phyloP scores from a whole-genome alignment of 2,113 vertebrate genomes.

The Thalassoma bifasciatum region DNA sequence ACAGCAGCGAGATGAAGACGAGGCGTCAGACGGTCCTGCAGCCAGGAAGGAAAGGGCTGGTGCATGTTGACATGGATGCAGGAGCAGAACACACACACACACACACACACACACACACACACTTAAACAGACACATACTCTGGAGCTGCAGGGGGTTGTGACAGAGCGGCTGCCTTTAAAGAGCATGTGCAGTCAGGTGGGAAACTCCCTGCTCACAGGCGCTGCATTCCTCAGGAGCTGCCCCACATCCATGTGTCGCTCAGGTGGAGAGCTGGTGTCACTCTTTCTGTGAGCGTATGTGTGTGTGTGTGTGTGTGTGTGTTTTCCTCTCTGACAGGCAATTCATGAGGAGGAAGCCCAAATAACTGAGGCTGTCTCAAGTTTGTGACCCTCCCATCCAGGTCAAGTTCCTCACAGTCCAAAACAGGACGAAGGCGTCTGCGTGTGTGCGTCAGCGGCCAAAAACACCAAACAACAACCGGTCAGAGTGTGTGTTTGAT shows the following conservation, averaged over 20 bases:
- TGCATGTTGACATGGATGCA: constrained; percentile 59
- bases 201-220: constrained; percentile 61
- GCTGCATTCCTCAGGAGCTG: constrained; percentile 54
- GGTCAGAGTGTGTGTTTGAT: constrained; percentile 27
- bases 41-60: constrained; percentile 64
- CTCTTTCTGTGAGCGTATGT: constrained; percentile 15
- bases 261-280: background rate
- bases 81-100: constrained; percentile 24
- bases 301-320: constrained; percentile 21
- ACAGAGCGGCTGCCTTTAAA: constrained; percentile 49
- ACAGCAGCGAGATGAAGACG: constrained; percentile 21
- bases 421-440: constrained; percentile 20
- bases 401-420: background rate
- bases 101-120: constrained; percentile 16
- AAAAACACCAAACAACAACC: constrained; percentile 26
- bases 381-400: constrained; percentile 19
- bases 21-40: constrained; percentile 48
- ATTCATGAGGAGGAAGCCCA: constrained; percentile 58
- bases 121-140: constrained; percentile 25
- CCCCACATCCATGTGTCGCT: constrained; percentile 2
- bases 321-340: constrained; percentile 4
- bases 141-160: constrained; percentile 22
- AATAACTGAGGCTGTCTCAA: constrained; percentile 10
- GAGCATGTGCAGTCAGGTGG: constrained; percentile 69
- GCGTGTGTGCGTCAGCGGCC: constrained; percentile 12